Evolutionary conservation across 2,797 vertebrate species (phyloP).

Genomic region (Melanotaenia boesemani): DNA sequence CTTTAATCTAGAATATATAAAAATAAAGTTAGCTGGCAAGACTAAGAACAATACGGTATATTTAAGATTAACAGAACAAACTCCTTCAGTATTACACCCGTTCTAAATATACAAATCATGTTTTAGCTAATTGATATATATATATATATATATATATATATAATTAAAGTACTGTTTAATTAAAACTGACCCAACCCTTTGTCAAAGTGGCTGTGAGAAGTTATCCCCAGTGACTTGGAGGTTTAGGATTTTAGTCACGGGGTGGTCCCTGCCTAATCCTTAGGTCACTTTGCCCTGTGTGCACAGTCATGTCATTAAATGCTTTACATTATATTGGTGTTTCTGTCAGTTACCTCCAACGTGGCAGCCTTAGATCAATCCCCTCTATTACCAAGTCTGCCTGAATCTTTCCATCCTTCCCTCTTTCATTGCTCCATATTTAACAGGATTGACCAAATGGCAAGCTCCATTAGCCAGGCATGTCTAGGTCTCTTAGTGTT

Average conservation of each 20-base stretch:
- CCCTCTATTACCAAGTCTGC: slow-evolving; percentile 45
- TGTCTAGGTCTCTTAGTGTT: slow-evolving; percentile 64
- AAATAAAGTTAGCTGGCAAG: too few species aligned
- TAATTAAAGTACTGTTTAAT: too few species aligned
- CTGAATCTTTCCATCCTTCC: slow-evolving; percentile 40
- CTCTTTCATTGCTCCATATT: slow-evolving; percentile 51
- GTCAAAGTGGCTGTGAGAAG: not conserved
- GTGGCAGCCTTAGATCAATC: slow-evolving; percentile 52
- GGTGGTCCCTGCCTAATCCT: slow-evolving; percentile 3
- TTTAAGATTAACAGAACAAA: too few species aligned
- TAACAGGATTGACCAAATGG: slow-evolving; percentile 71
- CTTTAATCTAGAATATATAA: too few species aligned
- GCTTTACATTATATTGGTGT: slow-evolving; percentile 33
- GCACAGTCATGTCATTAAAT: slow-evolving; percentile 34
- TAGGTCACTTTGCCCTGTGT: slow-evolving; percentile 11
- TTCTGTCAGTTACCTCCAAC: slow-evolving; percentile 45
- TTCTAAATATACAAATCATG: too few species aligned
- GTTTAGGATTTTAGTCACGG: not conserved
- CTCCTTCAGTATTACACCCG: too few species aligned
- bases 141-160: too few species aligned
- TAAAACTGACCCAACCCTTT: not conserved
- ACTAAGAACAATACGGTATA: too few species aligned
- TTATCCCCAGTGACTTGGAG: not conserved
- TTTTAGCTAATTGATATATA: too few species aligned
- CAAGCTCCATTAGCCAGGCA: slow-evolving; percentile 69